Base-by-base conservation (phyloP, 2,113 vertebrate genomes). In the Seriola quinqueradiata region DNA sequence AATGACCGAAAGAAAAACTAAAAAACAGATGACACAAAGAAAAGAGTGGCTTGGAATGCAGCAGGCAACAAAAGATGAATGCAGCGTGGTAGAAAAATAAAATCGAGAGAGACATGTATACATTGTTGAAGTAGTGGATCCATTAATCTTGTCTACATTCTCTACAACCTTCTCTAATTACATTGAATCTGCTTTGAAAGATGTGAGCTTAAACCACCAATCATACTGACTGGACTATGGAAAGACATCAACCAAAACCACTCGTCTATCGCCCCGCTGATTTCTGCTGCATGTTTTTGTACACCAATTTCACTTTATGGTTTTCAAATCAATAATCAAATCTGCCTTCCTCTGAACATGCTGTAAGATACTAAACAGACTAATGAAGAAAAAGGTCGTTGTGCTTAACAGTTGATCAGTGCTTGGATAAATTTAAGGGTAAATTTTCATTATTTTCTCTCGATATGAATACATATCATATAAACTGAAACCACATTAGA, bases 141-240 rank as follows among this genome's bases (percentile, higher is more conserved):
- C 70, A 82, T 79, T 86, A 68, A 75, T 82, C 78, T 76, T 81
- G 66, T 76, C 60, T 60, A n/a, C 14, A 42, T 75, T 83, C 79
- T 55, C 44, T 58, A 19, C 50, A 76, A 34, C 61, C 55, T 14
- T 67, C 48, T 42, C 13, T 78, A 88, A 81, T 84, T 71, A 71
- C 21, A 28, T 5, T 68, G 48, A 77, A 59, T 77, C 64, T 80
- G 48, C 34, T 68, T 60, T 82, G 42, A 82, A 57, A 66, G 46
- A 79, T 78, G 75, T 55, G 68, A 74, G 21, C 23, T 70, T 60
- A 32, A 54, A 28, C 34, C 46, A 80, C 85, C 71, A 32, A 85
- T 80, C 72, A 75, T 75, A 36, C 14, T 75, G 63, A 60, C 63
- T 64, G 57, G 57, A 17, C 48, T 13, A 70, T 59, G 52, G 50